Conservation (phyloP, 2,113 vertebrate species). For the Channa argus region DNA sequence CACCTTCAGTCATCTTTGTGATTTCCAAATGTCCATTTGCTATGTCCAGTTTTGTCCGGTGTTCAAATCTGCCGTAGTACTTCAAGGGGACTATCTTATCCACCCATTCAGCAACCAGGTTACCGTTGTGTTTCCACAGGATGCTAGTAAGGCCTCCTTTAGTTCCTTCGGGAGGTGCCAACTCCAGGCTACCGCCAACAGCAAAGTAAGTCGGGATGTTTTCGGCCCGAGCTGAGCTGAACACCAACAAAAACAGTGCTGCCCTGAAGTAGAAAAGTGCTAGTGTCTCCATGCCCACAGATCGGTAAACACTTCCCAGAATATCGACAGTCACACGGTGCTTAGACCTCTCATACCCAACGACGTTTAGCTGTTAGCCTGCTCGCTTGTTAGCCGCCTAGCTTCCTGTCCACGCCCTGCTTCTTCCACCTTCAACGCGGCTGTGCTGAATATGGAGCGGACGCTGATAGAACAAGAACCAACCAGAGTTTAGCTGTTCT, state of each 20-base stretch:
- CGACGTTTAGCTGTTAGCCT: too few species aligned
- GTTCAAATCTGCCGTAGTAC: accelerated
- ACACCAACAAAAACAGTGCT: not conserved
- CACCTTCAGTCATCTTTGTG: accelerated
- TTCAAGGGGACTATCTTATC: accelerated
- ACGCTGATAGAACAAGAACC: too few species aligned
- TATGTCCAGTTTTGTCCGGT: accelerated
- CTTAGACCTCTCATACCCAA: too few species aligned
- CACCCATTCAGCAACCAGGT: not conserved
- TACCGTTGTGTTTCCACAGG: not conserved
- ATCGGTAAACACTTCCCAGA: not conserved
- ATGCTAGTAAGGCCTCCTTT: not conserved
- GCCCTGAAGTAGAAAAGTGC: accelerated
- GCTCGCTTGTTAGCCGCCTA: too few species aligned
- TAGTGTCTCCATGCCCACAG: not conserved
- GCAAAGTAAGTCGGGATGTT: accelerated
- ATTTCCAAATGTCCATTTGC: accelerated
- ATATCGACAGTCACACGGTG: too few species aligned
- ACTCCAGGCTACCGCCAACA: accelerated
- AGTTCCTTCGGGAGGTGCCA: not conserved
- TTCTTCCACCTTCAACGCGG: too few species aligned
- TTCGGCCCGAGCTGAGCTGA: accelerated
- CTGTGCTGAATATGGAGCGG: too few species aligned
- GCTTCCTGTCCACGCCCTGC: too few species aligned
- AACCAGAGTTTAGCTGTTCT: too few species aligned